These are phyloP conservation scores for Reticulitermes lucifugus DNA, from an alignment of 2,888 invertebrate species.

Conservation along the genomic window DNA sequence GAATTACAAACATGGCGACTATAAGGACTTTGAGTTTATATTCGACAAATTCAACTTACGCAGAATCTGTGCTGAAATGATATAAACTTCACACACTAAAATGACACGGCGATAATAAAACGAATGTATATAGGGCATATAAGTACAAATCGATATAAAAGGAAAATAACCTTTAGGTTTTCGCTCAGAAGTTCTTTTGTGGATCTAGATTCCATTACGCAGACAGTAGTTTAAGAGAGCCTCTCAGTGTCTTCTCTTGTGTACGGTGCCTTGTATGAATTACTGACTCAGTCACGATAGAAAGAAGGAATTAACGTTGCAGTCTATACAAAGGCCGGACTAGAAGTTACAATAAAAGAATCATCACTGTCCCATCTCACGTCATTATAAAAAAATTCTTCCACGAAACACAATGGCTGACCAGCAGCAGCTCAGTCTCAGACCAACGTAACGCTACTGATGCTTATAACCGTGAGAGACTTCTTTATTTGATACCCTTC, in stretches of 20 bases:
- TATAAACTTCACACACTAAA: too few relatives aligned
- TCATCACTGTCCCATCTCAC: constrained; percentile 5
- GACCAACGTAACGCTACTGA: background rate
- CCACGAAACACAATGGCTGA: constrained; percentile 27
- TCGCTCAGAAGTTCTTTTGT: too few relatives aligned
- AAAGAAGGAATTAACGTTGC: constrained; percentile 24
- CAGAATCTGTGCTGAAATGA: too few relatives aligned
- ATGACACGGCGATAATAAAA: too few relatives aligned
- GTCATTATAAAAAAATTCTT: constrained; percentile 21
- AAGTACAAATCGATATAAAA: too few relatives aligned
- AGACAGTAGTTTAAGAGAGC: background rate
- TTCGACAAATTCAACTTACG: too few relatives aligned
- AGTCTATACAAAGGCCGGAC: background rate
- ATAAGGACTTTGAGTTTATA: too few relatives aligned
- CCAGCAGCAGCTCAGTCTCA: background rate
- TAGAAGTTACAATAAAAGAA: constrained; percentile 15
- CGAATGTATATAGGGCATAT: too few relatives aligned
- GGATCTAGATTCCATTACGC: too few relatives aligned
- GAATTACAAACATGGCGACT: too few relatives aligned
- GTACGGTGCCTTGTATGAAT: background rate
- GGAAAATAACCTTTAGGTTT: too few relatives aligned
- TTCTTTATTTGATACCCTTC: constrained; percentile 13
- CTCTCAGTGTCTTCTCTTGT: background rate
- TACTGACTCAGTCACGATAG: background rate
- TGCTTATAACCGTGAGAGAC: constrained; percentile 28